phyloP scores from a whole-genome alignment of 2,888 invertebrate genomes.

The Drosophila formosana region DNA sequence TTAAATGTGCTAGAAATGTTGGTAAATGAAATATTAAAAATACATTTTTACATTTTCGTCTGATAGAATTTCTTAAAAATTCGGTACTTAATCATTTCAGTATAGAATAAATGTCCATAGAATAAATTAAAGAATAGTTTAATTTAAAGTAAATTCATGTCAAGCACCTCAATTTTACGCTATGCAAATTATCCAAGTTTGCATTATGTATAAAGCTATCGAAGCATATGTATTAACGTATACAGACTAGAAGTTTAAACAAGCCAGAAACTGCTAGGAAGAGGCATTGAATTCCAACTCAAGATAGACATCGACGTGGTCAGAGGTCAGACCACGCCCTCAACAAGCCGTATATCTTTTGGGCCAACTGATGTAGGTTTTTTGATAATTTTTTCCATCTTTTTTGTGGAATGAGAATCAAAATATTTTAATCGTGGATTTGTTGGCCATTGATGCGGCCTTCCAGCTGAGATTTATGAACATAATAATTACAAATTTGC shows the following conservation, averaged over 20 bases:
- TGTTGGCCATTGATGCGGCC: slow-evolving; percentile 48
- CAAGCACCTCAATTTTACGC: not conserved
- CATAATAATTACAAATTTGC: slow-evolving; percentile 83
- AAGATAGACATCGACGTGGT: slow-evolving; percentile 15
- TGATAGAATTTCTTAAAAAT: no score
- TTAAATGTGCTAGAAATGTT: no score
- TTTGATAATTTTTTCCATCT: not conserved
- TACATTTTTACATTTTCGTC: no score
- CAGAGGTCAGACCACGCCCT: slow-evolving; percentile 16
- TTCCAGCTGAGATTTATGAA: slow-evolving; percentile 79
- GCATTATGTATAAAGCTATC: not conserved
- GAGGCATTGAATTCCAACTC: not conserved
- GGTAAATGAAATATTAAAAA: no score
- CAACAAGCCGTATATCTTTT: slow-evolving; percentile 10
- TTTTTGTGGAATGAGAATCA: slow-evolving; percentile 30
- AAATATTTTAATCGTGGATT: slow-evolving; percentile 62
- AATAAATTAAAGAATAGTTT: no score
- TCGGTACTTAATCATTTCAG: no score
- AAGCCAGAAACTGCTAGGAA: not conserved
- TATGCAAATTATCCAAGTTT: not conserved
- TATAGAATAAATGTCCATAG: no score
- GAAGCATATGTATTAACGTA: not conserved
- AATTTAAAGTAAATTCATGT: no score
- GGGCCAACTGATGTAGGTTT: slow-evolving; percentile 2
- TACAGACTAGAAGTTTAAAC: not conserved